Conservation (phyloP, 2,888 invertebrate genomes). For the Tenodera sinensis region DNA sequence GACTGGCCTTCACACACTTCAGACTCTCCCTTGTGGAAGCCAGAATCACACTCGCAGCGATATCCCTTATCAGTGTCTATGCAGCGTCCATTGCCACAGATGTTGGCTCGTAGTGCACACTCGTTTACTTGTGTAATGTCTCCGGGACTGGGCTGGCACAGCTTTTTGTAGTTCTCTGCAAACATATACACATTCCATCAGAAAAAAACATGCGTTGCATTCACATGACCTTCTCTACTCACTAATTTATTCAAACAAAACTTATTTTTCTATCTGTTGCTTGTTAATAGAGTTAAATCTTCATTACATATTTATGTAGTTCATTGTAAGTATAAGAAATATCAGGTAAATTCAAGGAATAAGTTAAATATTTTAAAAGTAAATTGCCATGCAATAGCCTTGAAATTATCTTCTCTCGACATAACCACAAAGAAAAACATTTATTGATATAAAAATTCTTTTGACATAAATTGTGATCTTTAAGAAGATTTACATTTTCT, state of each 20-base stretch:
- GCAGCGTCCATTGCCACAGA: slow-evolving; percentile 67
- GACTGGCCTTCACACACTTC: slow-evolving; percentile 53
- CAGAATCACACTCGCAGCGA: slow-evolving; percentile 72
- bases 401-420: no score
- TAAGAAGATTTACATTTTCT: no score
- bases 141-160: slow-evolving; percentile 46
- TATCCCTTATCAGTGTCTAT: slow-evolving; percentile 72
- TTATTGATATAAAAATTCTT: background rate
- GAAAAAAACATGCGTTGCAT: background rate
- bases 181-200: slow-evolving; percentile 28
- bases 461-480: background rate
- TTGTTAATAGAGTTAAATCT: background rate
- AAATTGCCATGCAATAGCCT: no score
- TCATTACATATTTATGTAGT: no score
- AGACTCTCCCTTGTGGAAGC: slow-evolving; percentile 52
- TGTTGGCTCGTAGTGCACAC: slow-evolving; percentile 69
- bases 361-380: background rate
- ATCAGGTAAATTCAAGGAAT: background rate
- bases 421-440: no score
- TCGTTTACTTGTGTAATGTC: slow-evolving; percentile 58
- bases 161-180: slow-evolving; percentile 58
- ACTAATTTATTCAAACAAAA: no score
- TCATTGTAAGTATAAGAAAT: background rate
- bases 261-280: no score
- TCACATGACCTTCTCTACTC: no score